A percentile compares a stretch with the other conserved stretches of the same genome.
Conservation (phyloP, 2,888 invertebrate species). For the Tetranychus truncatus region DNA sequence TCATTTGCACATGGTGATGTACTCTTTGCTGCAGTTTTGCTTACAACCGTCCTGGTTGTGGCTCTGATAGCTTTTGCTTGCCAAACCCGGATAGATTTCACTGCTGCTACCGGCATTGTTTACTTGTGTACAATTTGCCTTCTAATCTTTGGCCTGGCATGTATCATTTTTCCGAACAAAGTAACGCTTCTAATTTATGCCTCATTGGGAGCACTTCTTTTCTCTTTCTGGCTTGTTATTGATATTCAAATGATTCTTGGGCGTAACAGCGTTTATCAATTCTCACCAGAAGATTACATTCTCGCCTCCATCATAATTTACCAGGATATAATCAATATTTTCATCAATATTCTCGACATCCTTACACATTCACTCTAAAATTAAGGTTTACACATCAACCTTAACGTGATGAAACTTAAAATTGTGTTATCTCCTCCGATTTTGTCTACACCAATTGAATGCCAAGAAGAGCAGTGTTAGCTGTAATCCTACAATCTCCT, state of each 20-base stretch:
- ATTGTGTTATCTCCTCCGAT: no score
- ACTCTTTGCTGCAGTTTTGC: conserved; percentile 66
- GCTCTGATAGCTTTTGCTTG: conserved; percentile 75
- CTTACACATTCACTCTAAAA: not conserved
- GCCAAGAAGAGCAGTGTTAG: no score
- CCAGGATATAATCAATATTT: conserved; percentile 71
- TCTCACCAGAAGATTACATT: conserved; percentile 83
- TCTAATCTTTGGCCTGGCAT: conserved; percentile 43
- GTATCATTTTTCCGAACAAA: conserved; percentile 41
- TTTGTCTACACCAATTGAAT: no score
- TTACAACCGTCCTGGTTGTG: conserved; percentile 63
- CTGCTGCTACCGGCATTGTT: conserved; percentile 41
- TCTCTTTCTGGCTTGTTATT: conserved; percentile 56
- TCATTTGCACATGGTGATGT: conserved; percentile 40
- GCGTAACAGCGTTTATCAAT: conserved; percentile 66
- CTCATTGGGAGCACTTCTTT: conserved; percentile 63
- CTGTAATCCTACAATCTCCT: no score
- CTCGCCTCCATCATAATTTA: conserved; percentile 79
- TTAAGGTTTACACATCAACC: no score
- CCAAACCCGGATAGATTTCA: conserved; percentile 50
- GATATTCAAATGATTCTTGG: conserved; percentile 82
- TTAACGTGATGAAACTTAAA: no score
- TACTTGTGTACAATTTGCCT: not conserved
- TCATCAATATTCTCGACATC: conserved; percentile 48
- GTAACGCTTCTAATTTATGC: conserved; percentile 48